Conservation (phyloP, 2,113 vertebrate genomes). For the Gymnobelideus leadbeateri region DNA sequence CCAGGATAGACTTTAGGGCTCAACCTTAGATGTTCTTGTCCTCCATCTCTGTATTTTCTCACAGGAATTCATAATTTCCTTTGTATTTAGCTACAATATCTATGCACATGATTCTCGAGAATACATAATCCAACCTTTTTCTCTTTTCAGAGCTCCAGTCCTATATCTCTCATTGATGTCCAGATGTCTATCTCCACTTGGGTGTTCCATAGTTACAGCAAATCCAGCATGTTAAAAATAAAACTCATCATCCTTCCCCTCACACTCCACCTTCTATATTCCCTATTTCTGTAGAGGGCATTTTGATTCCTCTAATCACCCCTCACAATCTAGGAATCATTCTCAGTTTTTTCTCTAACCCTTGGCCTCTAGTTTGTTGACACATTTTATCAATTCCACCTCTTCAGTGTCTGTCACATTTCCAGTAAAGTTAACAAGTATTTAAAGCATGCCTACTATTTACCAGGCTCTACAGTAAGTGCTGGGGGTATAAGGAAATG, state of each 20-base stretch:
- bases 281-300: rapidly evolving
- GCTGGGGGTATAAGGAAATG: neutral
- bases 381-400: neutral
- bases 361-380: neutral
- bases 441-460: neutral
- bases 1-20: neutral
- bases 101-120: no score
- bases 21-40: neutral
- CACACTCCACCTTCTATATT: neutral
- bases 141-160: neutral
- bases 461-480: neutral
- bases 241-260: rapidly evolving
- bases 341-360: neutral
- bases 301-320: neutral
- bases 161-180: rapidly evolving
- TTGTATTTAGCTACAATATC: no score
- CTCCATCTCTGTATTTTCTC: neutral
- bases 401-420: neutral
- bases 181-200: rapidly evolving
- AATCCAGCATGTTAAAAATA: rapidly evolving
- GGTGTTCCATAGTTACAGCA: rapidly evolving
- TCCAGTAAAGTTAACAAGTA: neutral
- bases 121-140: neutral
- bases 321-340: neutral
- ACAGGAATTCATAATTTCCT: no score